Evolutionary conservation across 2,113 vertebrate genomes (phyloP), one percentile per base, ranked within the genome.

Genomic region (Mastomys natalensis): DNA sequence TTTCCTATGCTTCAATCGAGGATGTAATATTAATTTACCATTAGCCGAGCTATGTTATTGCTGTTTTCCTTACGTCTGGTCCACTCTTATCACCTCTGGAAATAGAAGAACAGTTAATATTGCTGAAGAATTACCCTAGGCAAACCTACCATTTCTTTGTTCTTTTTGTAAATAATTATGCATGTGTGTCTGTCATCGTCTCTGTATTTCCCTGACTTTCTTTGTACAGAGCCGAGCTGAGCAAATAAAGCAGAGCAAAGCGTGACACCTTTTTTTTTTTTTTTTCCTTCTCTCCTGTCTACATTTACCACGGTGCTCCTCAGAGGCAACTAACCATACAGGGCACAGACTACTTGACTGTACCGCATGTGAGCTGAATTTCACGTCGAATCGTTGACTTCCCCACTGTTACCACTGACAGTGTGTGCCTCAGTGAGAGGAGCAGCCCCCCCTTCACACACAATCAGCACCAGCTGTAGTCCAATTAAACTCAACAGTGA

Each of bases 401-500:
- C 89, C 96, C 97, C 76, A 93, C 95, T 94, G 96, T 89, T 96
- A 93, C 93, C 97, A 70, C 97, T 94, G 96, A 96, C 96, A 77
- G 97, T 2, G 96, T 92, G 11, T 40, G 84, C 87, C 96, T 96
- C 64, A 0, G 85, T 1, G 29, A 58, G 96, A 93, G 95, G 89
- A 84, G n/a, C 78, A 58, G 90, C 96, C 96, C 96, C 45, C 97
- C 96, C 98, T 95, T 89, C 96, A 26, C 97, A 95, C 77, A 95
- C 98, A 97, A 98, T 98, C 98, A 98, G 97, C 68, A 22, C 98
- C 98, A 98, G 98, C 98, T 99, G 98, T 97, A 98, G 98, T 96
- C 98, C 98, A 99, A 98, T 99, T 98, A 98, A 98, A 98, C 97
- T 98, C 98, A 98, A 98, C 98, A 97, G 98, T 98, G 98, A 97